These are phyloP conservation scores for Drosophila aldrichi DNA, from an alignment of 2,888 invertebrate genomes.

Conservation along the genomic window DNA sequence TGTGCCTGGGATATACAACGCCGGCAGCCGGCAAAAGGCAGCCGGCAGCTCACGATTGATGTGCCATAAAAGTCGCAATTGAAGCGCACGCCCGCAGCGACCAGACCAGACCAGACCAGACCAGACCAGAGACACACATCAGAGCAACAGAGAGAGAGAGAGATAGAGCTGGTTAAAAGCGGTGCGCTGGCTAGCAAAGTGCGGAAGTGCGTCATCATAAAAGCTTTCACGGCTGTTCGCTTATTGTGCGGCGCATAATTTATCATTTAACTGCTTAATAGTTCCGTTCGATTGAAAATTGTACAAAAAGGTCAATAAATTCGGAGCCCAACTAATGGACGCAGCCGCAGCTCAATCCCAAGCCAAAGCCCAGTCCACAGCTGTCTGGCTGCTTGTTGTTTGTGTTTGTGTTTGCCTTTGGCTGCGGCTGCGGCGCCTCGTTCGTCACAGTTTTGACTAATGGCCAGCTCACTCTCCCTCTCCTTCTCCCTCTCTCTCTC, in stretches of 20 bases:
- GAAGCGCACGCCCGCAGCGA: constrained; percentile 78
- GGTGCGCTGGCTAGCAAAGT: constrained; percentile 28
- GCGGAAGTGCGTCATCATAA: constrained; percentile 83
- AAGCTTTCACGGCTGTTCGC: constrained; percentile 72
- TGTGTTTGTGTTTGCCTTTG: constrained; percentile 33
- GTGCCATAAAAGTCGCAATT: constrained; percentile 82
- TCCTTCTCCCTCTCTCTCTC: not conserved
- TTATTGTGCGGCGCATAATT: constrained; percentile 82
- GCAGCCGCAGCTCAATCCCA: not conserved
- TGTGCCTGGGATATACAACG: constrained; percentile 43
- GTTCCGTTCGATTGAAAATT: constrained; percentile 78
- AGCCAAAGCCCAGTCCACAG: not conserved
- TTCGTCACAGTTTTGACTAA: constrained; percentile 53
- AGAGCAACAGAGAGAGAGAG: not conserved
- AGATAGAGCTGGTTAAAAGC: not conserved
- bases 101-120: constrained; percentile 49
- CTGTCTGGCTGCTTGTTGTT: constrained; percentile 19
- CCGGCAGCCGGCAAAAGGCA: constrained; percentile 11
- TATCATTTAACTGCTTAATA: constrained; percentile 82
- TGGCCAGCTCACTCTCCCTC: not conserved
- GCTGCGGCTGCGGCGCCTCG: constrained; percentile 42
- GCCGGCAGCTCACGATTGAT: constrained; percentile 67
- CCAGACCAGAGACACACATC: too few relatives aligned
- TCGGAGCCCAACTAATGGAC: constrained; percentile 59
- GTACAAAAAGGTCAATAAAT: constrained; percentile 69